Conservation (phyloP, 1,140 invertebrate genomes). For the Platyscapa corneri region DNA sequence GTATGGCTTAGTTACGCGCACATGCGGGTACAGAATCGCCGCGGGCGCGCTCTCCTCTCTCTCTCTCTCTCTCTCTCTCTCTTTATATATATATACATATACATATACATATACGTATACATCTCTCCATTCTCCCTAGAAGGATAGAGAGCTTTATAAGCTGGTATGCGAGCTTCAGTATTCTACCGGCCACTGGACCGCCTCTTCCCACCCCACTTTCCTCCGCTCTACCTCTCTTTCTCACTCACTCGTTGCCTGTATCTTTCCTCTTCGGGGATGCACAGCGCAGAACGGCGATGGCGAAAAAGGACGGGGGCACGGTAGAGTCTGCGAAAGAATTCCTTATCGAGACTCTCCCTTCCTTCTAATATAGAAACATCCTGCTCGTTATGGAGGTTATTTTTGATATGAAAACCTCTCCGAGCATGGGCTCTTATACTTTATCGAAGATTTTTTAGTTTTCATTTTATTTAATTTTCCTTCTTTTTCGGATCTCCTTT, state of each 20-base stretch:
- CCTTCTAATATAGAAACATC: conserved; percentile 41
- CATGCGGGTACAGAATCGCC: conserved; percentile 17
- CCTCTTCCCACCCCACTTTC: conserved; percentile 35
- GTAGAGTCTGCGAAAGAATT: conserved; percentile 46
- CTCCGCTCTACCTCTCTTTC: neutral
- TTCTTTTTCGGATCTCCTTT: conserved; percentile 18
- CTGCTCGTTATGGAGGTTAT: conserved; percentile 48
- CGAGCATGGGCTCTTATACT: neutral
- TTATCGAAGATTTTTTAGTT: conserved; percentile 43
- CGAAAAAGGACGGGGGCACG: conserved; percentile 26
- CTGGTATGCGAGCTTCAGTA: conserved; percentile 35
- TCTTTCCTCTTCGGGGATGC: neutral
- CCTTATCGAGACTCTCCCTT: conserved; percentile 42
- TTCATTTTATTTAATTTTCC: conserved; percentile 45
- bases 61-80: neutral
- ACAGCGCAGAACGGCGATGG: neutral
- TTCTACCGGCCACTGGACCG: conserved; percentile 49
- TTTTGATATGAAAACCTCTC: conserved; percentile 48
- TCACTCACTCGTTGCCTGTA: neutral
- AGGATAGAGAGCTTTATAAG: conserved; percentile 36
- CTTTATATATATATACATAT: too few species aligned
- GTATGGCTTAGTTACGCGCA: conserved; percentile 4
- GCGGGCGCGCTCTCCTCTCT: conserved; percentile 5
- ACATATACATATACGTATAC: too few species aligned
- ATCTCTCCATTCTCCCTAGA: neutral